phyloP scores from a whole-genome alignment of 2,113 vertebrate species.

The Eudyptes chrysolophus region DNA sequence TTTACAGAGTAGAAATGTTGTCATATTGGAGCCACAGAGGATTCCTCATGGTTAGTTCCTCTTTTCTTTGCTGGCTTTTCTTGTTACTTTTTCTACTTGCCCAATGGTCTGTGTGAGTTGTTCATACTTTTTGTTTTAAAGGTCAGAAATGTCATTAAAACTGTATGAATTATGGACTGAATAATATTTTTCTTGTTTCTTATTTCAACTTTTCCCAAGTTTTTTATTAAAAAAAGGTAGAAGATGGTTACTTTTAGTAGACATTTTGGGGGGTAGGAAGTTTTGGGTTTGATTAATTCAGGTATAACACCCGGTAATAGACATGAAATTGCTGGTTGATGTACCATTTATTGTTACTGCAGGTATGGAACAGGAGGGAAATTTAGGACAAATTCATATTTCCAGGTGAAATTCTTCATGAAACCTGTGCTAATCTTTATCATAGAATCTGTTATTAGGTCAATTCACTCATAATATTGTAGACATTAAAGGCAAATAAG shows the following conservation, averaged over 20 bases:
- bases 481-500: neutral
- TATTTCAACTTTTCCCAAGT: neutral
- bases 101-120: neutral
- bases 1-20: neutral
- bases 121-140: slow-evolving; percentile 56
- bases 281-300: neutral
- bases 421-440: neutral
- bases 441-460: neutral
- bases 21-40: neutral
- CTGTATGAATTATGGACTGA: neutral
- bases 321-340: neutral
- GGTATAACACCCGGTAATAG: neutral
- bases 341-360: neutral
- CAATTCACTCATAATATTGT: neutral
- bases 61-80: neutral
- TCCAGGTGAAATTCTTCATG: neutral
- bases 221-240: neutral
- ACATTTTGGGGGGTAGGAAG: neutral
- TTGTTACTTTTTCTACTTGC: neutral
- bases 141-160: slow-evolving; percentile 51
- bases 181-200: neutral
- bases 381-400: neutral
- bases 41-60: neutral
- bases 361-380: neutral
- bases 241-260: neutral